Evolutionary conservation across 1,140 invertebrate genomes (phyloP), one percentile per base, ranked within the genome.

Genomic region (Cydia fagiglandana): DNA sequence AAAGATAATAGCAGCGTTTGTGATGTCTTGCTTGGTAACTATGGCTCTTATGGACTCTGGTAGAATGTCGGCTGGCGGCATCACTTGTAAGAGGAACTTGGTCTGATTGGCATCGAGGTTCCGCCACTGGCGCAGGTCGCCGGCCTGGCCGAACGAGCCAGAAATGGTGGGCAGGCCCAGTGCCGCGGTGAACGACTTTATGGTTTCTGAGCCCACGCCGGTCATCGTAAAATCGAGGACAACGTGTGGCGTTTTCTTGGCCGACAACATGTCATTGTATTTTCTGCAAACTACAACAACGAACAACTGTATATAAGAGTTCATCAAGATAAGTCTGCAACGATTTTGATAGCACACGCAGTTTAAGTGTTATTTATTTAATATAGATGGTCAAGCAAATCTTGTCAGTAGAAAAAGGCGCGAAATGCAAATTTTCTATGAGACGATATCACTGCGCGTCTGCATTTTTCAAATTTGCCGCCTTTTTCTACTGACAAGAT

Each of bases 1-100:
- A 88, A 97, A 98, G 7, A 99, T 93, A 64, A 99, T 96, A 2
- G 97, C 98, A 20, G 98, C 97, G 91, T 98, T 98, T 15, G 96
- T 97, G 64, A 98, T 97, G 82, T 98, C 97, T 89, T 98, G 96
- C 34, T 94, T 93, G 2, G 94, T 93, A 2, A 97, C 96, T 76
- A 98, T 95, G 64, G 96, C 96, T 66, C 97, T 93, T 0, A 99
- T 94, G 4, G 96, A 95, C 87, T 98, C 96, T 0, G 97, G 96
- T 75, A 98, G 95, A 10, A 98, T 93, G 84, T 98, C 97, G 0
- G 95, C 95, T 1, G 97, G 97, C 1, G 97, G 96, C 94, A 96
- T 96, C 41, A 98, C 91, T 88, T 96, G 95, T 17, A 95, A 94
- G 12, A 97, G 87, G 90, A 96, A 97, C 77, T 94, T 95, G 53